Evolutionary conservation across 2,888 invertebrate species (phyloP), one percentile per base, ranked within the genome.

Genomic region (Drosophila ustulata): DNA sequence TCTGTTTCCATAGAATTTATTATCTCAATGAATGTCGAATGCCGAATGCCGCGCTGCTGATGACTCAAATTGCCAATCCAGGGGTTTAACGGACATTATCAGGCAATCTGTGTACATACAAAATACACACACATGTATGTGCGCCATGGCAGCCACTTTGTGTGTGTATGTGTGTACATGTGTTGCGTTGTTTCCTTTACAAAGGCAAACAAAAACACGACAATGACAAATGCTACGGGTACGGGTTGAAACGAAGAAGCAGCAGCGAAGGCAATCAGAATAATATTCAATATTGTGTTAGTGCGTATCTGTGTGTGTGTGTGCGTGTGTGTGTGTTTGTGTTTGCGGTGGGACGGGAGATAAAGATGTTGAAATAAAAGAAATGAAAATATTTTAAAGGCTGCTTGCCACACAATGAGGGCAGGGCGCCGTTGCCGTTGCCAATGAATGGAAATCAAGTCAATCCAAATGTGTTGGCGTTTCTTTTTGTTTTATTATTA

Each of bases 21-120:
- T 70, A 76, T 78, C 79, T 75, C 75, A 70, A 75, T 66, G 56
- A 78, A 66, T 70, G 75, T 73, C 69, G 78, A 75, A 72, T 78
- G 73, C 69, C 69, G 78, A 75, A 72, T 73, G 62, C 46, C 37
- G 37, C 37, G n/a, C 37, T 37, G 53, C 43, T 66, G 78, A 73
- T 83, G 83, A 84, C 68, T 84, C 83, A 88, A 82, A 71, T 74
- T 70, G 82, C 82, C 67, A 83, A 78, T 75, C 61, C 82, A 75
- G 66, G 58, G 72, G 41, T 56, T 56, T 58, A 75, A 70, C 58
- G 41, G 62, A 32, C 66, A 78, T 78, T 69, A 71, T 77, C 85
- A 67, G 66, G 56, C 75, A 76, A 73, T 71, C 66, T 68, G 70
- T 71, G 73, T 73, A 67, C 67, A 77, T 26, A 76, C 57, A 59